Evolutionary conservation across 2,888 invertebrate species (phyloP).

Genomic region (Drosophila rubida): DNA sequence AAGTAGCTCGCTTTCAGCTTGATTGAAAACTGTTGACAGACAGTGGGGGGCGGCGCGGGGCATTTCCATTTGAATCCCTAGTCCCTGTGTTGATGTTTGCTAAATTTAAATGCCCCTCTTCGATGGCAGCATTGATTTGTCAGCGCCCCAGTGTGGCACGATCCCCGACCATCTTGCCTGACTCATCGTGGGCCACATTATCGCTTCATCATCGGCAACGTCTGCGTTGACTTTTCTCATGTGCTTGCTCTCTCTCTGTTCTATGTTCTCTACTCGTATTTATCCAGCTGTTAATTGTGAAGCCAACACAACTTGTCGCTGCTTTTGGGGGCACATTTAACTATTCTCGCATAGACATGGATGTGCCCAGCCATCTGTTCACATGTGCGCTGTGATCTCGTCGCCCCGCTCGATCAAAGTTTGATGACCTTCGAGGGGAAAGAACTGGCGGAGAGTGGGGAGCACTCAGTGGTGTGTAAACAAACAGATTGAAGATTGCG

Average conservation of each 20-base stretch:
- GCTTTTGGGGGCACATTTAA: slow-evolving; percentile 25
- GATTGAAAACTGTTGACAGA: slow-evolving; percentile 27
- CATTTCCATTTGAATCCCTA: too few relatives aligned
- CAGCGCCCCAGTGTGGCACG: slow-evolving; percentile 53
- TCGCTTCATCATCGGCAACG: slow-evolving; percentile 26
- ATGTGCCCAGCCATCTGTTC: slow-evolving; percentile 41
- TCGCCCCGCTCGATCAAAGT: slow-evolving; percentile 42
- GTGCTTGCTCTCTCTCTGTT: slow-evolving; percentile 18
- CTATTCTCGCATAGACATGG: slow-evolving; percentile 51
- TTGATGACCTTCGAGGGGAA: slow-evolving; percentile 68
- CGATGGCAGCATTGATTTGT: slow-evolving; percentile 68
- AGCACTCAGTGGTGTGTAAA: slow-evolving; percentile 47
- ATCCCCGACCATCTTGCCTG: slow-evolving; percentile 21
- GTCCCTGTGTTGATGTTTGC: slow-evolving; percentile 57
- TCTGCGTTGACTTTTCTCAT: slow-evolving; percentile 53
- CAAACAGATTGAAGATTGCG: slow-evolving; percentile 41
- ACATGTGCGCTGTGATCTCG: slow-evolving; percentile 16
- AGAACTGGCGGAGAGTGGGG: background rate
- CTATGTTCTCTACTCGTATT: slow-evolving; percentile 46
- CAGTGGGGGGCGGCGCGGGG: background rate
- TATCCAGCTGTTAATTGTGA: slow-evolving; percentile 76
- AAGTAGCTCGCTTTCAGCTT: slow-evolving; percentile 27
- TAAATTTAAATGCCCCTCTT: slow-evolving; percentile 62
- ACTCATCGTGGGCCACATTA: slow-evolving; percentile 18
- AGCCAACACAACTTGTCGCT: slow-evolving; percentile 23